Evolutionary conservation across 23 tunicate genomes (phyloP).

Genomic region (Phallusia fumigata): DNA sequence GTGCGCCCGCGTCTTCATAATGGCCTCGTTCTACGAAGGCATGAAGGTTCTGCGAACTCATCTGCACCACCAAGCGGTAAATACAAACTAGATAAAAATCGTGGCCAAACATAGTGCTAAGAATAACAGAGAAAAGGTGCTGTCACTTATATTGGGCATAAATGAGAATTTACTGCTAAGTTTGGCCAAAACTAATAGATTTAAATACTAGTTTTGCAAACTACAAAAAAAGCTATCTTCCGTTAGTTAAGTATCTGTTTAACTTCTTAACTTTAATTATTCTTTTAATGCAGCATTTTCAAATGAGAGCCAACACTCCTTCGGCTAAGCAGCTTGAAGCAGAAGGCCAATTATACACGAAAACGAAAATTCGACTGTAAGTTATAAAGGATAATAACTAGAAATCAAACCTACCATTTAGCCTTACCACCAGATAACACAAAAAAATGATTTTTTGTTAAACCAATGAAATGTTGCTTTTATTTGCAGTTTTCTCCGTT

Average conservation of each 20-base stretch:
- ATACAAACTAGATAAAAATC: background rate
- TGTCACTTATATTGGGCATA: no score
- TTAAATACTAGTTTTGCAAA: no score
- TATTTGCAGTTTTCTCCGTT: no score
- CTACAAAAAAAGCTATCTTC: no score
- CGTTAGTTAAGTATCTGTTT: no score
- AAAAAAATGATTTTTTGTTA: background rate
- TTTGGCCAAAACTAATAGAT: no score
- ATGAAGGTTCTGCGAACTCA: constrained; percentile 37
- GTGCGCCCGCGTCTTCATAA: constrained; percentile 47
- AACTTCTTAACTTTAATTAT: no score
- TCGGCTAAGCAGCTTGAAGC: background rate
- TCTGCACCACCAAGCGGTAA: constrained; percentile 24
- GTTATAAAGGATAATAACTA: background rate
- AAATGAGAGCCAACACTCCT: background rate
- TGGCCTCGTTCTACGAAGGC: constrained; percentile 63
- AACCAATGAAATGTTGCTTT: background rate
- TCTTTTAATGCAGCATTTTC: background rate
- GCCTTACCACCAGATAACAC: no score
- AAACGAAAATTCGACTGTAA: background rate
- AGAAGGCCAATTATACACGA: background rate
- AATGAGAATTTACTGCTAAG: no score
- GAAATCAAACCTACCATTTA: no score
- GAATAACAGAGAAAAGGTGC: no score
- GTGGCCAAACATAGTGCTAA: no score